A percentile compares a stretch with the other conserved stretches of the same genome.
Conservation (phyloP, 1,140 invertebrate species). For the Lepidostoma basale region DNA sequence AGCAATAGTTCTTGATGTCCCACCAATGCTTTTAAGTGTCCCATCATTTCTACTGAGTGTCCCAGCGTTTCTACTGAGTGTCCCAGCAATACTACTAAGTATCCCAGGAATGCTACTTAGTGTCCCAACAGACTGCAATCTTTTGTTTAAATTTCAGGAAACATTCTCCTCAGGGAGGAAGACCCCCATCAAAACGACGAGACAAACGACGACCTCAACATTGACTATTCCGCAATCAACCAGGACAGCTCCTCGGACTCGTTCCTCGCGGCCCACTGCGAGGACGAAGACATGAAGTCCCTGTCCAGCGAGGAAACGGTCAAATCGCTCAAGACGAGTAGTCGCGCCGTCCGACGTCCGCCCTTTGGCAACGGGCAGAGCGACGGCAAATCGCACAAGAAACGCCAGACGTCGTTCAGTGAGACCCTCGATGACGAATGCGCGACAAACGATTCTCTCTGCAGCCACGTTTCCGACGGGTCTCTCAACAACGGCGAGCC, state of each 20-base stretch:
- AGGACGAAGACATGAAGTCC: neutral
- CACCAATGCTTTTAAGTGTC: no score
- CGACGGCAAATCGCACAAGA: neutral
- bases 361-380: no score
- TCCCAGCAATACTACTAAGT: no score
- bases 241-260: conserved; percentile 41
- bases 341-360: neutral
- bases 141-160: conserved; percentile 28
- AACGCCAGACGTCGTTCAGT: neutral
- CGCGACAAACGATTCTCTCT: conserved; percentile 52
- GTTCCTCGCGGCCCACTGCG: neutral
- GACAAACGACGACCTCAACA: conserved; percentile 47
- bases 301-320: neutral
- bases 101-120: no score
- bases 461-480: conserved; percentile 54
- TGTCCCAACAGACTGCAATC: no score
- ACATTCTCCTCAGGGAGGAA: conserved; percentile 41
- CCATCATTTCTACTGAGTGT: no score
- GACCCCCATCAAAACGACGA: conserved; percentile 44
- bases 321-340: conserved; percentile 1
- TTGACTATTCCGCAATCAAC: conserved; percentile 39
- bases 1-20: no score
- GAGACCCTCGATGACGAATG: conserved; percentile 48
- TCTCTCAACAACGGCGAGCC: conserved; percentile 56
- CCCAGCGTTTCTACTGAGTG: no score